phyloP scores from a whole-genome alignment of 1,140 invertebrate species.

The Drosophila biarmipes region DNA sequence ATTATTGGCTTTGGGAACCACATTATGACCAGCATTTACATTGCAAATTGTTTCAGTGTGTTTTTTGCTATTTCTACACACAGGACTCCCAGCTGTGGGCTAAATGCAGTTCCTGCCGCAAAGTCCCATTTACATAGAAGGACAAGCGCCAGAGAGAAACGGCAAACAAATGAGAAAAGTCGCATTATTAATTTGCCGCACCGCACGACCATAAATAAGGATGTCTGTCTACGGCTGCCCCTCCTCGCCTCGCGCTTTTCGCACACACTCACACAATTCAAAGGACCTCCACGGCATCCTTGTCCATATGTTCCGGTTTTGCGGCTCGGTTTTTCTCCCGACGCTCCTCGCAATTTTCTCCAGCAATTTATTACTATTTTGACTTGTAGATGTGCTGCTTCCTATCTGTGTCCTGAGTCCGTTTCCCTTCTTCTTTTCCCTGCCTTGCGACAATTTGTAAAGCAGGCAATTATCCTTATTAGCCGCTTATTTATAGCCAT shows the following conservation, averaged over 20 bases:
- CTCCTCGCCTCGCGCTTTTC: slow-evolving; percentile 12
- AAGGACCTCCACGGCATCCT: slow-evolving; percentile 68
- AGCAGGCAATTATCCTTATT: slow-evolving; percentile 82
- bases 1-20: slow-evolving; percentile 48
- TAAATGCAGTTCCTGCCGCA: slow-evolving; percentile 60
- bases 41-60: slow-evolving; percentile 65
- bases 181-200: slow-evolving; percentile 81
- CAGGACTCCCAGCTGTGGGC: slow-evolving; percentile 56
- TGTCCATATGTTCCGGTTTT: slow-evolving; percentile 65
- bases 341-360: slow-evolving; percentile 63
- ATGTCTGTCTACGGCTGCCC: slow-evolving; percentile 38
- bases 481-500: slow-evolving; percentile 79
- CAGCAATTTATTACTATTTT: slow-evolving; percentile 81
- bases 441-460: slow-evolving; percentile 70
- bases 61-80: slow-evolving; percentile 22
- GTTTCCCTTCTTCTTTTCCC: not conserved
- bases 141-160: slow-evolving; percentile 19
- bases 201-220: slow-evolving; percentile 79
- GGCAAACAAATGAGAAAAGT: slow-evolving; percentile 71
- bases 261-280: slow-evolving; percentile 56
- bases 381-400: slow-evolving; percentile 64
- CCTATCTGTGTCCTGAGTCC: slow-evolving; percentile 1
- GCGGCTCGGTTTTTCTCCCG: slow-evolving; percentile 29
- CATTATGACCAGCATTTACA: slow-evolving; percentile 62
- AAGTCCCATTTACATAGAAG: slow-evolving; percentile 49